Evolutionary conservation across 2,888 invertebrate genomes (phyloP).

Genomic region (Tetragonula carbonaria): DNA sequence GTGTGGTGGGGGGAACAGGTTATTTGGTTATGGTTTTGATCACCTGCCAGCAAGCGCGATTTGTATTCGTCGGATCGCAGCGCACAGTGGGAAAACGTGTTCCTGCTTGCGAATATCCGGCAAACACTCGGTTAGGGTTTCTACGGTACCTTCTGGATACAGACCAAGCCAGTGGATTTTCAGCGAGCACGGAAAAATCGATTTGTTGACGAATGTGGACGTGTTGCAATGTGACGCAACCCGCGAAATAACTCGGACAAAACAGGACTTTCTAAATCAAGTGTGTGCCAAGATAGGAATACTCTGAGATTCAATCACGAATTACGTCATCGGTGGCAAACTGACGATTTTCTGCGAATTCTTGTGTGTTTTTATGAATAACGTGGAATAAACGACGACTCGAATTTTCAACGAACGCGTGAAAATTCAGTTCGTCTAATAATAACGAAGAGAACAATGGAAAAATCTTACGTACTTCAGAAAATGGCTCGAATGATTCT

Average conservation of each 20-base stretch:
- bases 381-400: too few relatives aligned
- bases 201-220: slow-evolving; percentile 28
- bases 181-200: slow-evolving; percentile 7
- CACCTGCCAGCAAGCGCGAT: slow-evolving; percentile 5
- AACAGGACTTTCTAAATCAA: background rate
- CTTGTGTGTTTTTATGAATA: too few relatives aligned
- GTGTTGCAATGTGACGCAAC: slow-evolving; percentile 43
- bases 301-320: background rate
- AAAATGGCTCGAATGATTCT: too few relatives aligned
- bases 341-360: too few relatives aligned
- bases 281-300: background rate
- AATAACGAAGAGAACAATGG: too few relatives aligned
- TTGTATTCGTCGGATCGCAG: background rate
- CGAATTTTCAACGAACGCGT: too few relatives aligned
- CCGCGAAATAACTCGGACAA: background rate
- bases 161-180: slow-evolving; percentile 12
- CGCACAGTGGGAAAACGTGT: background rate
- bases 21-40: slow-evolving; percentile 4
- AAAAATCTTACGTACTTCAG: too few relatives aligned
- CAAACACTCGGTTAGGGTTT: background rate
- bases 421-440: too few relatives aligned
- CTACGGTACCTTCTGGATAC: background rate
- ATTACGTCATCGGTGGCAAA: too few relatives aligned
- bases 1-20: background rate
- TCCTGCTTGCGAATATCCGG: background rate